A percentile compares a stretch with the other conserved stretches of the same genome.
Conservation (phyloP, 2,113 vertebrate genomes). For the Micronycteris hirsuta region DNA sequence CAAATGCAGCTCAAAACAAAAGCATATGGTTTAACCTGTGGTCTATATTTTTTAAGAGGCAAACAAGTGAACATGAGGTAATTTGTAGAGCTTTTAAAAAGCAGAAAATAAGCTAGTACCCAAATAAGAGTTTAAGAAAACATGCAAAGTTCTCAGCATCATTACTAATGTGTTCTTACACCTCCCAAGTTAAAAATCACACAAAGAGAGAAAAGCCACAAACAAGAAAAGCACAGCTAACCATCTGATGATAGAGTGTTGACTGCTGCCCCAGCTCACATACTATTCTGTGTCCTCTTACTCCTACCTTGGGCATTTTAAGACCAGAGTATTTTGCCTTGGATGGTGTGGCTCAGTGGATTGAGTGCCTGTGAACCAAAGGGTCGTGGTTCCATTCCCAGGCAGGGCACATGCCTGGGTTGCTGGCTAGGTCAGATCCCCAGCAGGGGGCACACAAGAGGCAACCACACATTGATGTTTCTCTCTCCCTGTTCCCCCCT, state of each 20-base stretch:
- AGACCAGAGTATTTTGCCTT: not conserved
- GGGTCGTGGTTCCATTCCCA: too few relatives aligned
- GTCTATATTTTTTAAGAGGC: not conserved
- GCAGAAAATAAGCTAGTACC: not conserved
- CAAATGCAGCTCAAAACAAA: not conserved
- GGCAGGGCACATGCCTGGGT: too few relatives aligned
- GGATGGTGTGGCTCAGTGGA: too few relatives aligned
- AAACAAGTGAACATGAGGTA: not conserved
- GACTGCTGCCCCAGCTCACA: not conserved
- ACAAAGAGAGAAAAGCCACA: not conserved
- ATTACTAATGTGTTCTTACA: not conserved
- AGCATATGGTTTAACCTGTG: not conserved
- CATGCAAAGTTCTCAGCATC: not conserved
- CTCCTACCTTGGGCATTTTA: too few relatives aligned
- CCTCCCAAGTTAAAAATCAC: not conserved
- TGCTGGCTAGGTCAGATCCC: too few relatives aligned
- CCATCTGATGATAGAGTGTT: not conserved
- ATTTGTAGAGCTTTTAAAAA: not conserved
- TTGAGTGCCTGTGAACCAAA: too few relatives aligned
- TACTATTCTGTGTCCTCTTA: not conserved
- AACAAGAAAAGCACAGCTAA: not conserved
- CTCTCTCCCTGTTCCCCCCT: too few relatives aligned
- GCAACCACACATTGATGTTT: too few relatives aligned
- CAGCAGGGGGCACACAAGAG: too few relatives aligned
- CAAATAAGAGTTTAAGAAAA: not conserved